Evolutionary conservation across 2,113 vertebrate genomes (phyloP).

Genomic region (Gnathonemus echidnorhynchus): DNA sequence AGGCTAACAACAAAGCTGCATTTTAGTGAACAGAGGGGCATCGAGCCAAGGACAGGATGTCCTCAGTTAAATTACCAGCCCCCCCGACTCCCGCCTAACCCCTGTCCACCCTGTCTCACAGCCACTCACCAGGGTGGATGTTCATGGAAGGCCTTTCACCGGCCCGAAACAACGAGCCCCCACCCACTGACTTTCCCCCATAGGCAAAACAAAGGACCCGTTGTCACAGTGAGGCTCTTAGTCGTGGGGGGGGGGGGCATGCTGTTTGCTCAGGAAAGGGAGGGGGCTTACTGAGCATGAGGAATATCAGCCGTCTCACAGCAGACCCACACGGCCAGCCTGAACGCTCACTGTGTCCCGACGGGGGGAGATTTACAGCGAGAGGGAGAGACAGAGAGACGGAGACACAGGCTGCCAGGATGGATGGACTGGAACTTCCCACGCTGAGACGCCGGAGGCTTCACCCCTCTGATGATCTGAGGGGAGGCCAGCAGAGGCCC

Average conservation of each 20-base stretch:
- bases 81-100: not conserved
- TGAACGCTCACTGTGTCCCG: not conserved
- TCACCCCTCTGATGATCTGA: not conserved
- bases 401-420: not conserved
- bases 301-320: not conserved
- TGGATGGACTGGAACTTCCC: not conserved
- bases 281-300: not conserved
- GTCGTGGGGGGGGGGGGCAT: not conserved
- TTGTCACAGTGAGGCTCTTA: conserved; percentile 19
- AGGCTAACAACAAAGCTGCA: not conserved
- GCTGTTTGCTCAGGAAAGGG: conserved; percentile 1
- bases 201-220: conserved; percentile 24
- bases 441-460: not conserved
- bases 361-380: not conserved
- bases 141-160: not conserved
- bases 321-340: not conserved
- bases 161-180: not conserved
- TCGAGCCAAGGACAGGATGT: not conserved
- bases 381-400: not conserved
- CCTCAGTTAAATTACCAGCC: not conserved
- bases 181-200: conserved; percentile 22
- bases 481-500: not conserved
- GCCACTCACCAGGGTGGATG: not conserved
- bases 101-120: not conserved
- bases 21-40: not conserved